These are phyloP conservation scores for Fragum whitleyi DNA, from an alignment of 2,888 invertebrate species.

Conservation along the genomic window DNA sequence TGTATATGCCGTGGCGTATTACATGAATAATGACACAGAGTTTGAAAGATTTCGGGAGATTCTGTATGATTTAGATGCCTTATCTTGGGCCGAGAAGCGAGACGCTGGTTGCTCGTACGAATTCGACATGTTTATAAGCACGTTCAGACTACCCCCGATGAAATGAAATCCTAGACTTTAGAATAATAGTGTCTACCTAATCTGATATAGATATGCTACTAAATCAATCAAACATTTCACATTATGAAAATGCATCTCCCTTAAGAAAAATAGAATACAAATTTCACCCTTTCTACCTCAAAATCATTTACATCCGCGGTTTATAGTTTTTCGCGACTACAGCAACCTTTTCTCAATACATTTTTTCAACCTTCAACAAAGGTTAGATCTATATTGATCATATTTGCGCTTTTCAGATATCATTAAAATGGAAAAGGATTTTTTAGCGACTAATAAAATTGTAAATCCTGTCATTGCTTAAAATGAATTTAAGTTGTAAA, in stretches of 20 bases:
- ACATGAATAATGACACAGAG: slow-evolving; percentile 58
- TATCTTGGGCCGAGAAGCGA: slow-evolving; percentile 43
- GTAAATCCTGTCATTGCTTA: no score
- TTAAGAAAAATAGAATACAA: no score
- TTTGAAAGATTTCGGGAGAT: slow-evolving; percentile 57
- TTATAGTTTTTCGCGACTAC: no score
- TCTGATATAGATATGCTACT: slow-evolving; percentile 16
- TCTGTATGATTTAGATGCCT: slow-evolving; percentile 57
- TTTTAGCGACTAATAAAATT: no score
- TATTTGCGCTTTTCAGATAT: no score
- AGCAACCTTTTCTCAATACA: no score
- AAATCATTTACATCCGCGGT: no score
- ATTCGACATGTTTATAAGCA: slow-evolving; percentile 23
- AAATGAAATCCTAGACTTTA: slow-evolving; percentile 17
- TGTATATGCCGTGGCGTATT: slow-evolving; percentile 5
- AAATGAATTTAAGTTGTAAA: no score
- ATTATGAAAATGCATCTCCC: slow-evolving; percentile 2
- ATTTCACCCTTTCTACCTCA: no score
- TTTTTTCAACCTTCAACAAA: no score
- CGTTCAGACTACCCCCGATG: not conserved
- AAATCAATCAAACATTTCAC: slow-evolving; percentile 17
- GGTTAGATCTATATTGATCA: no score
- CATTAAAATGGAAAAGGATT: no score
- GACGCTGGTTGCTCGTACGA: slow-evolving; percentile 11
- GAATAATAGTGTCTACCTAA: slow-evolving; percentile 19